Percentiles rank a stretch among this genome's conserved stretches.
Evolutionary conservation across 1,140 invertebrate genomes (phyloP).

Genomic region (Parasteatoda tepidariorum): DNA sequence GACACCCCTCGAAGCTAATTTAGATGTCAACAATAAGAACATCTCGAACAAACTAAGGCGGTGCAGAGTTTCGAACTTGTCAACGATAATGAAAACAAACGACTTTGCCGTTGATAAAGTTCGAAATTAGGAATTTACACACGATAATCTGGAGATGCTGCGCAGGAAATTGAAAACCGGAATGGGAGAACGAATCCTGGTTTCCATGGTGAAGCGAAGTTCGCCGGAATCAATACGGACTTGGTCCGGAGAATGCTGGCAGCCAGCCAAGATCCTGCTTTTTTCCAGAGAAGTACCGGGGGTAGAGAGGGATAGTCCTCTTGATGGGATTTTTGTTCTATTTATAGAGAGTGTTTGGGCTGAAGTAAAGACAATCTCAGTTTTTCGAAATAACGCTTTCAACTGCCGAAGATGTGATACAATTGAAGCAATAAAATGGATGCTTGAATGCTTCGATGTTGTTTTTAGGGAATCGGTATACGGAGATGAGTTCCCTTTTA

Average conservation of each 20-base stretch:
- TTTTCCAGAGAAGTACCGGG: neutral
- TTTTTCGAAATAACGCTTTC: neutral
- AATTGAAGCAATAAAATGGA: too few relatives aligned
- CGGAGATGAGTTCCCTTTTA: too few relatives aligned
- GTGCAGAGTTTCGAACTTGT: too few relatives aligned
- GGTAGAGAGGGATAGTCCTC: too few relatives aligned
- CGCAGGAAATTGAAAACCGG: slow-evolving; percentile 20
- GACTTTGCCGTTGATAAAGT: neutral
- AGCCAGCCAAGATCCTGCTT: neutral
- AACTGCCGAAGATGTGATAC: neutral
- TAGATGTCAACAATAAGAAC: too few relatives aligned
- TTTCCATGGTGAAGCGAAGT: neutral
- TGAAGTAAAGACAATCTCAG: neutral
- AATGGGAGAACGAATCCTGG: slow-evolving; percentile 8
- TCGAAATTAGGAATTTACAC: neutral
- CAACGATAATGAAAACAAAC: neutral
- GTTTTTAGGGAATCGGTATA: too few relatives aligned
- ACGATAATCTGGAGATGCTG: neutral
- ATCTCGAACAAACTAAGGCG: too few relatives aligned
- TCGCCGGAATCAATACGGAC: slow-evolving; percentile 33
- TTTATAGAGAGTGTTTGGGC: neutral
- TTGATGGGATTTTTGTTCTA: neutral
- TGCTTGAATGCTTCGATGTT: too few relatives aligned
- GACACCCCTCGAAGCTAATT: too few relatives aligned
- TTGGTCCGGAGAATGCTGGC: slow-evolving; percentile 8